Conservation (phyloP, 2,888 invertebrate genomes). For the Microchrysa polita region DNA sequence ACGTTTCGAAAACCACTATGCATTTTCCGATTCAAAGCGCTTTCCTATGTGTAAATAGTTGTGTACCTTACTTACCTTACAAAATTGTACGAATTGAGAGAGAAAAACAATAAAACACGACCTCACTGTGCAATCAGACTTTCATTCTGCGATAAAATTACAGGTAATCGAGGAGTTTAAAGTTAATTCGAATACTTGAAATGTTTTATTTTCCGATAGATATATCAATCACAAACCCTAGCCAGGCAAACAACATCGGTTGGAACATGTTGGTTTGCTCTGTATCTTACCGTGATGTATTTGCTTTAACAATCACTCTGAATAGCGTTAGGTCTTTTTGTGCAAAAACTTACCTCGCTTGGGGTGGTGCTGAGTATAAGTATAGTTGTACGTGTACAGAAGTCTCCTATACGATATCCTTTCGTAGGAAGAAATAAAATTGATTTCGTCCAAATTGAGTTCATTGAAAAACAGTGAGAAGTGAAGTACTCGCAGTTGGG, state of each 20-base stretch:
- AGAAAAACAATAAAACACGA: too few species aligned
- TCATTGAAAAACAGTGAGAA: slow-evolving; percentile 22
- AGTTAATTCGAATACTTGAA: slow-evolving; percentile 39
- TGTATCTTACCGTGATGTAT: slow-evolving; percentile 33
- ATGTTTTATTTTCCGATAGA: slow-evolving; percentile 30
- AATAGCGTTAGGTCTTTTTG: slow-evolving; percentile 7
- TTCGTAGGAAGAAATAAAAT: slow-evolving; percentile 35
- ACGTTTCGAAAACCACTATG: too few species aligned
- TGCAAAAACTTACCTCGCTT: not conserved
- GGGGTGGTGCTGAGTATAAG: not conserved
- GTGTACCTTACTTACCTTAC: too few species aligned
- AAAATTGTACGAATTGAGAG: too few species aligned
- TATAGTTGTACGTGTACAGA: not conserved
- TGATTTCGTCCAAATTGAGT: slow-evolving; percentile 38
- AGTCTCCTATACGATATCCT: not conserved
- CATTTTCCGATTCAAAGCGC: too few species aligned
- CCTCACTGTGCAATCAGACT: not conserved
- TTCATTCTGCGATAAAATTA: not conserved
- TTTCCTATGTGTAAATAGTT: too few species aligned
- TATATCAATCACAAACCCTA: slow-evolving; percentile 36
- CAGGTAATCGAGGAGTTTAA: slow-evolving; percentile 40
- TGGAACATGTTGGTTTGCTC: slow-evolving; percentile 28
- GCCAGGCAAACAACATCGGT: slow-evolving; percentile 10
- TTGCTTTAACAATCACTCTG: slow-evolving; percentile 36
- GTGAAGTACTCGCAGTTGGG: too few species aligned